Evolutionary conservation across 2,797 vertebrate genomes (phyloP), one percentile per base, ranked within the genome.

Genomic region (Pseudocheirus occidentalis): DNA sequence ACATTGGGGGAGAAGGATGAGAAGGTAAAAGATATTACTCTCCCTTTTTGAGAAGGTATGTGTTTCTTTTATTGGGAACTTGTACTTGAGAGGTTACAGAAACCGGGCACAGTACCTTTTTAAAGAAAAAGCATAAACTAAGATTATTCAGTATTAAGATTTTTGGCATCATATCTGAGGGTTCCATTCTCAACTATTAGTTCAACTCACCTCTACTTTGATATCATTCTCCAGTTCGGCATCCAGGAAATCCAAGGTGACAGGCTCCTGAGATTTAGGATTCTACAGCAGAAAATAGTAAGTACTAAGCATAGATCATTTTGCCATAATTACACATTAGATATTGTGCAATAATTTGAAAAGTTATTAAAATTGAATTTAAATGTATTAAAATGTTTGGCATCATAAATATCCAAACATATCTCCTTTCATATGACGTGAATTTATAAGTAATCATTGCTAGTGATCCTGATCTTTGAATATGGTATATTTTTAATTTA

Each of bases 241-340:
- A 97, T 99, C 99, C 94, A 99, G 98, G 96, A 99, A 99, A 98
- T 99, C 99, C 96, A 99, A 98, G 0, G 99, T 99, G 93, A 99
- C 99, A 29, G 99, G 99, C 97, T 99, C 99, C 99, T 99, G 99
- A 98, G 99, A 99, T 99, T 99, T 99, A 94, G 99, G 99, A 98
- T 99, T 99, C 99, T 99, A 98, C 98, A 98, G 98, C 87, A 96
- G 92, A 95, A 97, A 95, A 97, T 59, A 87, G 97, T 93, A 98
- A 97, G 97, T 93, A 97, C 96, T 94, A 97, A 98, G 92, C n/a
- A 96, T 3, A 91, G 46, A 94, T 1, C 12, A 94, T 1, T 16
- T 0, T 90, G 27, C n/a, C 18, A 87, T 92, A 81, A 50, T 52
- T 55, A 93, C 81, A 31, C 12, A 18, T 50, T 12, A 40, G 27